Evolutionary conservation across 2,888 invertebrate species (phyloP).

Genomic region (Drosophila emarginata): DNA sequence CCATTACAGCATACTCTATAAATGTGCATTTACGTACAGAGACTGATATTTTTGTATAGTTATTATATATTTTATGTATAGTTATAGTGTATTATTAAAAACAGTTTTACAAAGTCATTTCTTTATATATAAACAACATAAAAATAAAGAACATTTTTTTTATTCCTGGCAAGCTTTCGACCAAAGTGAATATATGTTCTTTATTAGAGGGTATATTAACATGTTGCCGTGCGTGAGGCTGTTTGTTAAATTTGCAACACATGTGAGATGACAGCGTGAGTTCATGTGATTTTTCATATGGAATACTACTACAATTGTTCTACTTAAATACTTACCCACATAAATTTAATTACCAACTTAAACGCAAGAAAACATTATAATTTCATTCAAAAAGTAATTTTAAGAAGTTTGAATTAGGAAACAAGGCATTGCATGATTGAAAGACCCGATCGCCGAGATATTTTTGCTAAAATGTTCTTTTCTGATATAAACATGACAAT

Average conservation of each 20-base stretch:
- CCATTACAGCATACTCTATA: neutral
- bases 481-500: no score
- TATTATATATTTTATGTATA: neutral
- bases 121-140: neutral
- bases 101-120: neutral
- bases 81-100: neutral
- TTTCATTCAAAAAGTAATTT: neutral
- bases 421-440: neutral
- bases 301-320: neutral
- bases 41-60: neutral
- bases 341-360: neutral
- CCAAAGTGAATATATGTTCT: neutral
- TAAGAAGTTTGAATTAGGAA: neutral
- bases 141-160: neutral
- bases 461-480: neutral
- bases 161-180: neutral
- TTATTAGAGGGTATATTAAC: neutral
- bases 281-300: neutral
- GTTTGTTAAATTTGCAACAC: no score
- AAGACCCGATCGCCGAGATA: neutral
- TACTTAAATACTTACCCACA: neutral
- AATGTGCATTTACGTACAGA: neutral
- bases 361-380: neutral
- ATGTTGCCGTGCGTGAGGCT: no score
- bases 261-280: neutral